Evolutionary conservation across 2,888 invertebrate species (phyloP).

Genomic region (Abscondita cerata): DNA sequence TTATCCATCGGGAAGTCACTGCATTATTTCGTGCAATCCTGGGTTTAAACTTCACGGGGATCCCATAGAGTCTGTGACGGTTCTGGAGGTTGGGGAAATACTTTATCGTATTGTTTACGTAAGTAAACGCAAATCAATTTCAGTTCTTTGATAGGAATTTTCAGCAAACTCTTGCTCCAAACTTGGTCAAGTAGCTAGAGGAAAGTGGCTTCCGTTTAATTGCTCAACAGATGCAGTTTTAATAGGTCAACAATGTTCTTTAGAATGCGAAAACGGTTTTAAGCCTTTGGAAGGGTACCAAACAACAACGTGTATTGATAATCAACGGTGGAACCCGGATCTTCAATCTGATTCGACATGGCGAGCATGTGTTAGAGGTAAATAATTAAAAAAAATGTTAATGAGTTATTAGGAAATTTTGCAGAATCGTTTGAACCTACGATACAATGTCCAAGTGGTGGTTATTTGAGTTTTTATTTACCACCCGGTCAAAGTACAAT

Average conservation of each 20-base stretch:
- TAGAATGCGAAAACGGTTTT: conserved; percentile 62
- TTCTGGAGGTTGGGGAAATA: conserved; percentile 61
- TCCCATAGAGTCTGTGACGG: conserved; percentile 61
- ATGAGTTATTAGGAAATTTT: too few species aligned
- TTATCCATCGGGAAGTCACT: conserved; percentile 57
- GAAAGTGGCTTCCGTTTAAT: conserved; percentile 61
- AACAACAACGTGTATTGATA: conserved; percentile 45
- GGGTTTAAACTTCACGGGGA: conserved; percentile 65
- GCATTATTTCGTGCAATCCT: conserved; percentile 60
- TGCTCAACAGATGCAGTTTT: conserved; percentile 60
- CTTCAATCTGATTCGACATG: conserved; percentile 35
- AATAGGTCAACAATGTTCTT: conserved; percentile 60
- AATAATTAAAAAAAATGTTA: conserved; percentile 9
- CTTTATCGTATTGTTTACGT: conserved; percentile 62
- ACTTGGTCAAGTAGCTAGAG: conserved; percentile 59
- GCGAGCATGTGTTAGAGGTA: conserved; percentile 50
- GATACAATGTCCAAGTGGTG: conserved; percentile 67
- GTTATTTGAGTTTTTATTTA: conserved; percentile 65
- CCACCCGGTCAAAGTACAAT: conserved; percentile 59
- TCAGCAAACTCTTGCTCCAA: conserved; percentile 61
- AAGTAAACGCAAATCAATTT: conserved; percentile 54
- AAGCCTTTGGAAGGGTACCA: conserved; percentile 46
- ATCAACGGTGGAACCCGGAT: conserved; percentile 48
- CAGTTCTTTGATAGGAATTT: background rate
- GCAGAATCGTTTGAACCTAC: conserved; percentile 61